These are phyloP conservation scores for Argynnis bischoffii DNA, from an alignment of 2,888 invertebrate species.

Conservation along the genomic window DNA sequence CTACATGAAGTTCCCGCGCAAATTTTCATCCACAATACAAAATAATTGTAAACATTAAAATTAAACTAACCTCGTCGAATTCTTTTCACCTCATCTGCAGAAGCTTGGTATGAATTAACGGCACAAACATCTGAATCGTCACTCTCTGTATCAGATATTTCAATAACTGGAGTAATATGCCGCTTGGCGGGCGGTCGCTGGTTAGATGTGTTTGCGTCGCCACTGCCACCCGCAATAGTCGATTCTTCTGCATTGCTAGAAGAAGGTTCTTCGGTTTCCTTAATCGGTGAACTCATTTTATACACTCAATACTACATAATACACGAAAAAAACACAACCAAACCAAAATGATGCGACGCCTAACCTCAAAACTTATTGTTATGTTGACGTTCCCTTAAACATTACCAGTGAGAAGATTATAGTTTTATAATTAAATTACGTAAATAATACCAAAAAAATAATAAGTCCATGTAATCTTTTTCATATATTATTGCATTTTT, in stretches of 20 bases:
- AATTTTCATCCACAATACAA: slow-evolving; percentile 34
- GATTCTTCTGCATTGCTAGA: slow-evolving; percentile 54
- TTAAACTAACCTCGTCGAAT: slow-evolving; percentile 69
- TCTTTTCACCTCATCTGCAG: slow-evolving; percentile 77
- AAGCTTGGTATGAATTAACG: slow-evolving; percentile 75
- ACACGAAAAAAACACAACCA: slow-evolving; percentile 65
- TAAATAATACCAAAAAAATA: too few relatives aligned
- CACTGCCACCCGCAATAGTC: slow-evolving; percentile 46
- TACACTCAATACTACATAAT: slow-evolving; percentile 69
- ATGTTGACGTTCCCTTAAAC: slow-evolving; percentile 59
- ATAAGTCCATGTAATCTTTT: too few relatives aligned
- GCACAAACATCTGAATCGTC: slow-evolving; percentile 80
- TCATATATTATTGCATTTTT: too few relatives aligned
- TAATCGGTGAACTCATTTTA: slow-evolving; percentile 73
- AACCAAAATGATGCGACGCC: slow-evolving; percentile 69
- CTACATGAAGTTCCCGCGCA: slow-evolving; percentile 59
- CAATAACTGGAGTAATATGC: slow-evolving; percentile 64
- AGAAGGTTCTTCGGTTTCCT: slow-evolving; percentile 67
- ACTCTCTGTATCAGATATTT: slow-evolving; percentile 76
- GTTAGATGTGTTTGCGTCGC: slow-evolving; percentile 47
- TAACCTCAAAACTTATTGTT: slow-evolving; percentile 65
- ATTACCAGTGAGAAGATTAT: slow-evolving; percentile 41
- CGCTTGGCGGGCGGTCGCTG: slow-evolving; percentile 73
- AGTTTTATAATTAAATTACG: background rate
- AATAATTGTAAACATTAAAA: slow-evolving; percentile 32